phyloP scores from a whole-genome alignment of 2,113 vertebrate genomes.

The Oplegnathus fasciatus region DNA sequence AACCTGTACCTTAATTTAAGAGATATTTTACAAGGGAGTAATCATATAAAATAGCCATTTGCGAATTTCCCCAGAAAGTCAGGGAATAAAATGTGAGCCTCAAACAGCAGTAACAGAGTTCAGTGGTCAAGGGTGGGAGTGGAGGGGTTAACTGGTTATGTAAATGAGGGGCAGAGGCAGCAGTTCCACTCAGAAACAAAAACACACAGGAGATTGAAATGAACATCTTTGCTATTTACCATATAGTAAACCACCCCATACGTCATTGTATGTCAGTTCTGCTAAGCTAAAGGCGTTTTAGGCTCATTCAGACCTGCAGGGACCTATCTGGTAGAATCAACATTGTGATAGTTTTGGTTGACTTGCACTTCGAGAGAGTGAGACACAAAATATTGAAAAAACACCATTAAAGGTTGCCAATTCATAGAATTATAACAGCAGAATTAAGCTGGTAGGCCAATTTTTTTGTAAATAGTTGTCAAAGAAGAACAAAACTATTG shows the following conservation, averaged over 20 bases:
- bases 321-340: constrained; percentile 42
- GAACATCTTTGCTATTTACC: constrained; percentile 58
- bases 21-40: constrained; percentile 88
- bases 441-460: constrained; percentile 8
- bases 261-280: constrained; percentile 37
- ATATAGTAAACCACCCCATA: constrained; percentile 55
- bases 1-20: constrained; percentile 91
- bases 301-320: constrained; percentile 51
- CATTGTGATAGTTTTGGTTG: constrained; percentile 48
- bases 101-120: constrained; percentile 86
- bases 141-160: constrained; percentile 69
- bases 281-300: constrained; percentile 47
- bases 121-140: constrained; percentile 78
- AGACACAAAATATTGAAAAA: constrained; percentile 28
- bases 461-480: constrained; percentile 20
- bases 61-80: constrained; percentile 83
- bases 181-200: constrained; percentile 79
- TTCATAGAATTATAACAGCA: constrained; percentile 22
- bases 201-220: constrained; percentile 65
- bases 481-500: constrained; percentile 9
- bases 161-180: constrained; percentile 70
- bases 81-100: constrained; percentile 84
- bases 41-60: constrained; percentile 87
- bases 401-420: constrained; percentile 27
- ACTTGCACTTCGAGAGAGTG: constrained; percentile 27